A percentile compares a stretch with the other conserved stretches of the same genome.
Conservation (phyloP, 2,888 invertebrate genomes). For the Cryptus viduatorius region DNA sequence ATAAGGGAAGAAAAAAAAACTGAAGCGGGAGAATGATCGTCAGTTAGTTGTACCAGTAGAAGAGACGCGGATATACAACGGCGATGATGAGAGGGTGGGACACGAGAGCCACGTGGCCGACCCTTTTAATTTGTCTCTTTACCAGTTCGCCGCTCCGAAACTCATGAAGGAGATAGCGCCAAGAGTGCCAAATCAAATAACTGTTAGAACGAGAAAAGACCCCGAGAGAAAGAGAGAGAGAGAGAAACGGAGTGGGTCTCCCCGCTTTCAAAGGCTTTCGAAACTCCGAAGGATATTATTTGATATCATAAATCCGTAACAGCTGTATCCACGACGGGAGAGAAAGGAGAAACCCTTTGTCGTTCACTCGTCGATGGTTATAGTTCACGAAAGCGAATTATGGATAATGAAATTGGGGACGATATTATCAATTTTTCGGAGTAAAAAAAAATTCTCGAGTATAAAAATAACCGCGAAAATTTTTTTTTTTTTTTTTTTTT, state of each 20-base stretch:
- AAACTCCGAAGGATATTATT: slow-evolving; percentile 40
- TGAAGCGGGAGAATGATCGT: slow-evolving; percentile 14
- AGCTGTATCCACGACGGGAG: slow-evolving; percentile 7
- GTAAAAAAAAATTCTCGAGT: neutral
- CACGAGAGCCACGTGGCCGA: slow-evolving; percentile 77
- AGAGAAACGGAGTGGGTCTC: neutral
- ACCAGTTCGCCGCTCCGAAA: slow-evolving; percentile 63
- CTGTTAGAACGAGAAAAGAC: slow-evolving; percentile 35
- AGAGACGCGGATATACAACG: slow-evolving; percentile 37
- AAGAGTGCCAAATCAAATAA: slow-evolving; percentile 68
- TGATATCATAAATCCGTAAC: slow-evolving; percentile 43
- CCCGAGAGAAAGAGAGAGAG: slow-evolving; percentile 12
- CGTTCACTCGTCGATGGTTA: neutral
- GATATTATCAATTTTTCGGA: neutral
- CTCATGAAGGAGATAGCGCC: slow-evolving; percentile 52
- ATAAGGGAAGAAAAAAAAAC: slow-evolving; percentile 54
- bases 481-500: too few species aligned
- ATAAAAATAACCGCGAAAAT: neutral
- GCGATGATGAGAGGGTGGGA: slow-evolving; percentile 54
- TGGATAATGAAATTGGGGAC: neutral
- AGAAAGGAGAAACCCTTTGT: slow-evolving; percentile 24
- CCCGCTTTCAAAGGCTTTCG: slow-evolving; percentile 57
- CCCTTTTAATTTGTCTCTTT: slow-evolving; percentile 80
- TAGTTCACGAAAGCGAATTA: neutral
- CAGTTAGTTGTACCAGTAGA: slow-evolving; percentile 26